These are phyloP conservation scores for Peromyscus nudipes DNA, from an alignment of 2,797 vertebrate genomes.

Conservation along the genomic window DNA sequence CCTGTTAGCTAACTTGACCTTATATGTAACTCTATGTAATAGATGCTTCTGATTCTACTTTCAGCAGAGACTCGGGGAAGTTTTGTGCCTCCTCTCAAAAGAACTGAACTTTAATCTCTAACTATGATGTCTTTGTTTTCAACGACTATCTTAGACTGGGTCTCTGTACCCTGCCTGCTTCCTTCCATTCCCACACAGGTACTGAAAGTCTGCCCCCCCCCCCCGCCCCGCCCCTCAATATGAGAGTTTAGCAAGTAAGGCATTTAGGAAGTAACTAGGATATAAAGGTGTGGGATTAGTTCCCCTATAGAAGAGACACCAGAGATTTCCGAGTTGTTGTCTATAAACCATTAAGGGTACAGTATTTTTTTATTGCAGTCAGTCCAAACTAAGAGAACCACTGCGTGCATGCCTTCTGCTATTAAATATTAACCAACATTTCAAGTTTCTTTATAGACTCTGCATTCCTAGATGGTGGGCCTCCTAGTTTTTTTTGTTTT, in stretches of 20 bases:
- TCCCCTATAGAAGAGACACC: background rate
- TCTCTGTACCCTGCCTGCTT: background rate
- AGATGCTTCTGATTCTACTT: background rate
- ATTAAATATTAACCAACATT: slow-evolving; percentile 39
- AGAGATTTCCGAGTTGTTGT: background rate
- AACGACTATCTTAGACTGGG: too few relatives aligned
- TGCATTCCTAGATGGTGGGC: background rate
- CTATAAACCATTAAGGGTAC: background rate
- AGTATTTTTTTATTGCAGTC: background rate
- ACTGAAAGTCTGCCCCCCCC: background rate
- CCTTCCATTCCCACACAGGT: background rate
- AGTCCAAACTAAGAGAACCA: background rate
- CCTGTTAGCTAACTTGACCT: background rate
- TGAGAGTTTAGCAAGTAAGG: background rate
- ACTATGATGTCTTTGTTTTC: background rate
- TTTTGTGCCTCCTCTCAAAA: background rate
- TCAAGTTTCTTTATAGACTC: background rate
- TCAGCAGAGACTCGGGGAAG: background rate
- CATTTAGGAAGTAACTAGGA: background rate
- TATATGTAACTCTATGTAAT: background rate
- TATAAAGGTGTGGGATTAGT: background rate
- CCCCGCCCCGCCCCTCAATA: too few relatives aligned
- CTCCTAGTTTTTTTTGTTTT: background rate
- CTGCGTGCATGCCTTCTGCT: background rate
- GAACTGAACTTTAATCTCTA: background rate